Base-by-base conservation (phyloP, 2,113 vertebrate species). In the Dinomys branickii region DNA sequence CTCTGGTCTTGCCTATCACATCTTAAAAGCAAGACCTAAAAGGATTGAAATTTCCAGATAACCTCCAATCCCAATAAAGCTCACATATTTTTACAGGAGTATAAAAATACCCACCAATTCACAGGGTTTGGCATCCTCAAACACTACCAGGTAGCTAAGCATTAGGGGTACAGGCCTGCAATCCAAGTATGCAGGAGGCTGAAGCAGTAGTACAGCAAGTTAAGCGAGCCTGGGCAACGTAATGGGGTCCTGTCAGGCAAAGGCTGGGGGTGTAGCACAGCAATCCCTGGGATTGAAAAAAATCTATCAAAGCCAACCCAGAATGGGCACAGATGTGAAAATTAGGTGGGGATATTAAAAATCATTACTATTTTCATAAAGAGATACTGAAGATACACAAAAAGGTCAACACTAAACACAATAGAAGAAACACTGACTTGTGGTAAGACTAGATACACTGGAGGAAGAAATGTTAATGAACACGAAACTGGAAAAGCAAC, bases 21-120 rank as follows among this genome's bases (percentile, higher is more conserved):
- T 84, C 33, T 69, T 41, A 95, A 63, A 59, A 84, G 82, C 82
- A 86, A 86, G 61, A 81, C 54, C 61, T 65, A 3, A 73, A 94
- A 85, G 33, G 38, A 91, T 44, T 26, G 52, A 58, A 22, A n/a
- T 83, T 84, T 61, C 77, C 69, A 85, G 84, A 16, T 80, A 91
- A 85, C 8, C 81, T 85, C 4, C 81, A n/a, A 83, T 54, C 75
- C 50, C 22, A 63, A 85, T 71, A 91, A 94, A 80, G 35, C 65
- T 90, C 78, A n/a, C 61, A 24, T 52, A n/a, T 85, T 93, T 80
- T 63, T 73, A 65, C 7, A 96, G 26, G 26, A 87, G 69, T 71
- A 94, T 35, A 87, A 77, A 82, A 92, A 83, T 35, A 90, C 9
- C 41, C 24, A 77, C 35, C 8, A 90, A 75, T 71, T 83, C 28